These are phyloP conservation scores for Budorcas taxicolor DNA, from an alignment of 2,113 vertebrate species.

Conservation along the genomic window DNA sequence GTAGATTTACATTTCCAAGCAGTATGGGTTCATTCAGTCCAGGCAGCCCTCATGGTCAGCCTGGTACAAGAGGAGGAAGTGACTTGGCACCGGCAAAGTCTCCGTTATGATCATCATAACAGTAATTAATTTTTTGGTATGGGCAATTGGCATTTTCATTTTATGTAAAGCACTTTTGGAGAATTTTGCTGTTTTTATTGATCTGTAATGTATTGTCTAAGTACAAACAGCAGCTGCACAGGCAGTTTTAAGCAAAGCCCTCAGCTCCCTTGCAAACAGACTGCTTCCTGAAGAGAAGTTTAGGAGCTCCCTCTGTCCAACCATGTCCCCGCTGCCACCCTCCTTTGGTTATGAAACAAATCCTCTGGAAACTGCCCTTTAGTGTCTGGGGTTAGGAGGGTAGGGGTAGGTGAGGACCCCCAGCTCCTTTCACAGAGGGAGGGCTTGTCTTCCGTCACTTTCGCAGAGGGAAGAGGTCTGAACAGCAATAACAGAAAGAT, in stretches of 20 bases:
- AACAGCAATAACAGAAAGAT: neutral
- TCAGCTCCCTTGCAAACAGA: neutral
- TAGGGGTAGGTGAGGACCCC: neutral
- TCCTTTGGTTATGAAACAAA: neutral
- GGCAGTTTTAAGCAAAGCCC: neutral
- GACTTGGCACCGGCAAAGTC: neutral
- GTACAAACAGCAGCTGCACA: neutral
- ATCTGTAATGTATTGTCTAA: constrained; percentile 16
- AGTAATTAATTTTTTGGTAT: neutral
- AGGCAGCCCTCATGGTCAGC: neutral
- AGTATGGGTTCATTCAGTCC: neutral
- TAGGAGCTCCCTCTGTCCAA: neutral
- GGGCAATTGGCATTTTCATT: constrained; percentile 16
- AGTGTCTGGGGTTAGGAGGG: neutral
- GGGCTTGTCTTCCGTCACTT: neutral
- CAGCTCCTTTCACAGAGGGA: neutral
- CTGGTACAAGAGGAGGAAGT: neutral
- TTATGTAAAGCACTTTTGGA: neutral
- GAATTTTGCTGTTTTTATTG: neutral
- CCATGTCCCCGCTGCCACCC: too few relatives aligned
- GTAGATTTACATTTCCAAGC: neutral
- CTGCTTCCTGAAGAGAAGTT: neutral
- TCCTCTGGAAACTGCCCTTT: neutral
- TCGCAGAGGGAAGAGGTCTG: neutral
- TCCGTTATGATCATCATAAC: neutral